A percentile compares a stretch with the other conserved stretches of the same genome.
These are phyloP conservation scores for Collichthys lucidus DNA, from an alignment of 2,113 vertebrate species.

Conservation along the genomic window DNA sequence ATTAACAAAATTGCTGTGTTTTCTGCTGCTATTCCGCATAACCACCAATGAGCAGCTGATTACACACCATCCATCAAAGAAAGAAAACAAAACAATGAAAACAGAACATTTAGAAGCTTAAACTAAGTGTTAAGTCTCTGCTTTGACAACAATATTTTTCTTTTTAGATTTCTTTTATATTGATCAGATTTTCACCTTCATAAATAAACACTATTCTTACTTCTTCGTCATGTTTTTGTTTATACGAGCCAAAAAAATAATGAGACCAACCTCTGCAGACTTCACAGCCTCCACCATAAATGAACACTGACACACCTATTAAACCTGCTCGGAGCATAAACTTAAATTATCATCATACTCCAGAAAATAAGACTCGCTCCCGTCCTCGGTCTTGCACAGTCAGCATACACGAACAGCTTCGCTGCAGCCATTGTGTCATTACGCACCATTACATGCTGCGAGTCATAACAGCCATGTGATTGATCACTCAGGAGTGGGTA, in stretches of 20 bases:
- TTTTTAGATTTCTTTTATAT: too few species aligned
- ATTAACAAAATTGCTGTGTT: not conserved
- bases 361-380: constrained; percentile 17
- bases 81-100: too few species aligned
- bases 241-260: not conserved
- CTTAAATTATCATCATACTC: constrained; percentile 26
- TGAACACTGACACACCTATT: not conserved
- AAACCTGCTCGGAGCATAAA: constrained; percentile 26
- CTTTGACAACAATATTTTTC: too few species aligned
- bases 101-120: too few species aligned
- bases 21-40: not conserved
- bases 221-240: not conserved
- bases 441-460: constrained; percentile 52
- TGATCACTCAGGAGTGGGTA: constrained; percentile 35
- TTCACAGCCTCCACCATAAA: not conserved
- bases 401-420: constrained; percentile 57
- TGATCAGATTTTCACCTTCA: not conserved
- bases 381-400: constrained; percentile 43
- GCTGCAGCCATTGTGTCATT: constrained; percentile 61
- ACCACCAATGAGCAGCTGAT: not conserved
- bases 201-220: not conserved
- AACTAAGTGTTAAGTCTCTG: too few species aligned
- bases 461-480: constrained; percentile 57
- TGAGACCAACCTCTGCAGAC: not conserved
- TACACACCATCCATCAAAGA: too few species aligned